These are phyloP conservation scores for Iphiclides podalirius DNA, from an alignment of 2,888 invertebrate genomes.

Conservation along the genomic window DNA sequence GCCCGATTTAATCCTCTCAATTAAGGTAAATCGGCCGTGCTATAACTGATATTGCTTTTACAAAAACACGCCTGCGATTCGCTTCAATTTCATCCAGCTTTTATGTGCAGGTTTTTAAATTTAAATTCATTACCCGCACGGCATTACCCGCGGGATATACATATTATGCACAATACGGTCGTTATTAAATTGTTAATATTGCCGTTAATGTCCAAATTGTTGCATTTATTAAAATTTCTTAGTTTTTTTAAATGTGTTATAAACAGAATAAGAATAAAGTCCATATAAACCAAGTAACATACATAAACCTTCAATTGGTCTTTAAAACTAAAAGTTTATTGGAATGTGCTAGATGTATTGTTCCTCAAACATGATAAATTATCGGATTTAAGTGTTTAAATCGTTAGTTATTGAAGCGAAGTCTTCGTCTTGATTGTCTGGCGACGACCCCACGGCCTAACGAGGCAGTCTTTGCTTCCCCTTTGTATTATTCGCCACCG, in stretches of 20 bases:
- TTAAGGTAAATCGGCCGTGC: conserved; percentile 65
- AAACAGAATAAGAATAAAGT: no score
- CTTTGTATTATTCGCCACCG: conserved; percentile 41
- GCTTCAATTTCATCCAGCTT: conserved; percentile 39
- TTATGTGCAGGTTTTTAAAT: conserved; percentile 16
- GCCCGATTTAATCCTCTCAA: conserved; percentile 61
- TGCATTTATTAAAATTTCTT: not conserved
- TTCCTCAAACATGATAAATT: no score
- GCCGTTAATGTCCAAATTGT: not conserved
- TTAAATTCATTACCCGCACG: not conserved
- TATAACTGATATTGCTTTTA: conserved; percentile 62
- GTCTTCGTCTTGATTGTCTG: conserved; percentile 33
- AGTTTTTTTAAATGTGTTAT: no score
- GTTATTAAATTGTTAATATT: not conserved
- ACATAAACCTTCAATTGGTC: no score
- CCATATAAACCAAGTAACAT: no score
- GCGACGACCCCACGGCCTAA: conserved; percentile 41
- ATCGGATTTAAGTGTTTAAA: conserved; percentile 16
- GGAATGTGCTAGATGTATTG: no score
- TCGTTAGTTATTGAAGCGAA: conserved; percentile 24
- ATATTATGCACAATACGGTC: conserved; percentile 1
- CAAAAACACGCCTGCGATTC: conserved; percentile 53
- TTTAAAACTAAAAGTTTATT: no score
- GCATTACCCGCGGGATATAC: conserved; percentile 1
- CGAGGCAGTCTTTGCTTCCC: conserved; percentile 43